phyloP scores from a whole-genome alignment of 2,113 vertebrate genomes.

The Epinephelus lanceolatus region DNA sequence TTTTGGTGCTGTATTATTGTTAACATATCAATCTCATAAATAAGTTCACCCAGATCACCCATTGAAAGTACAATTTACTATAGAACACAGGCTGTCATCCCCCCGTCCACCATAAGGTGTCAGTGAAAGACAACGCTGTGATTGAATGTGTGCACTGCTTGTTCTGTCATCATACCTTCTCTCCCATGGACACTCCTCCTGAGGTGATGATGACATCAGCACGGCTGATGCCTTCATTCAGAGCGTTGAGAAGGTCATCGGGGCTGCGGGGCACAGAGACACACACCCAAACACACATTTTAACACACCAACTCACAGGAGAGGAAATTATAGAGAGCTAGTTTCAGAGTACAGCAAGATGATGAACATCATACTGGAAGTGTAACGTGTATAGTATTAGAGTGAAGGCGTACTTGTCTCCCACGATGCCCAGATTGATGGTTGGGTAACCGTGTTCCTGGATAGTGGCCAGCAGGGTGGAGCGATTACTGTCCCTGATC shows the following conservation, averaged over 20 bases:
- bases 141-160: background rate
- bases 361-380: background rate
- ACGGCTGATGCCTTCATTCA: slow-evolving; percentile 99
- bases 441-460: slow-evolving; percentile 99
- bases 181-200: slow-evolving; percentile 99
- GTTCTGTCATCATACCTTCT: slow-evolving; percentile 88
- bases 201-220: slow-evolving; percentile 99
- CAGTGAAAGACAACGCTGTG: slow-evolving; percentile 60
- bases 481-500: slow-evolving; percentile 98
- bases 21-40: background rate
- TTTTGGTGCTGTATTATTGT: background rate
- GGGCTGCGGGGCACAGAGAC: slow-evolving; percentile 86
- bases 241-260: slow-evolving; percentile 99
- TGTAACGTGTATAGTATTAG: background rate
- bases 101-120: slow-evolving; percentile 67
- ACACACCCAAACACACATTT: slow-evolving; percentile 31
- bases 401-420: slow-evolving; percentile 92
- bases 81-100: background rate
- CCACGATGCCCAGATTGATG: slow-evolving; percentile 99
- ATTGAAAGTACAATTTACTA: background rate
- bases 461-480: slow-evolving; percentile 96
- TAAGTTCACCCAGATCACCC: background rate
- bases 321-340: slow-evolving; percentile 7
- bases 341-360: background rate
- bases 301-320: slow-evolving; percentile 2